phyloP scores from a whole-genome alignment of 2,888 invertebrate genomes.

The Phortica okadai region DNA sequence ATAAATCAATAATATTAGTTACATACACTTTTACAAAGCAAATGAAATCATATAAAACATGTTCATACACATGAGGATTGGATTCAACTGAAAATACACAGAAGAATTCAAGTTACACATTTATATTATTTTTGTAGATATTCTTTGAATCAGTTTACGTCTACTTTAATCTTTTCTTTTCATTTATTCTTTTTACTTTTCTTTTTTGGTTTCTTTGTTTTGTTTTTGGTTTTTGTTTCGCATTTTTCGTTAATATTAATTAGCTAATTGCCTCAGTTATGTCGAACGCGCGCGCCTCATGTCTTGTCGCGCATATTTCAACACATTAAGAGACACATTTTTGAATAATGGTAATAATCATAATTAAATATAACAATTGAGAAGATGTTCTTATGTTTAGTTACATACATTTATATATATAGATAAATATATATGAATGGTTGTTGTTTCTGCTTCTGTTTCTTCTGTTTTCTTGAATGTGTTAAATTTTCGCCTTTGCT shows the following conservation, averaged over 20 bases:
- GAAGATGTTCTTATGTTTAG: constrained; percentile 36
- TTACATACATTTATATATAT: constrained; percentile 52
- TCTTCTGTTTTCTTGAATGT: constrained; percentile 25
- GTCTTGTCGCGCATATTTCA: neutral
- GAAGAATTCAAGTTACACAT: constrained; percentile 30
- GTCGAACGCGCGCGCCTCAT: neutral
- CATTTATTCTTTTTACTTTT: neutral
- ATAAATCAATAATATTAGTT: constrained; percentile 53
- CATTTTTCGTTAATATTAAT: constrained; percentile 37
- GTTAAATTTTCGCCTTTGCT: neutral
- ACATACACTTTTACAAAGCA: constrained; percentile 27
- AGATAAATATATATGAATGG: constrained; percentile 54
- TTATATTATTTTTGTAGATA: constrained; percentile 18
- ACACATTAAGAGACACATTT: neutral
- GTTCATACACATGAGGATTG: neutral
- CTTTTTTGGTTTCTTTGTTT: neutral
- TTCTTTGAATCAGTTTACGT: neutral
- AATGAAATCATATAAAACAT: neutral
- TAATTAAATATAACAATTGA: neutral
- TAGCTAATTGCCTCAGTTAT: neutral
- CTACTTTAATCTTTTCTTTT: neutral
- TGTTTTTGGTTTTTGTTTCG: neutral
- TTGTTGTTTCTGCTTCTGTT: constrained; percentile 23
- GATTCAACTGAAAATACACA: constrained; percentile 11
- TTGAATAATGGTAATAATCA: neutral